A percentile compares a stretch with the other conserved stretches of the same genome.
These are phyloP conservation scores for Heliocidaris erythrogramma DNA, from an alignment of 35 echinoderm and acorn worm species.

Conservation along the genomic window DNA sequence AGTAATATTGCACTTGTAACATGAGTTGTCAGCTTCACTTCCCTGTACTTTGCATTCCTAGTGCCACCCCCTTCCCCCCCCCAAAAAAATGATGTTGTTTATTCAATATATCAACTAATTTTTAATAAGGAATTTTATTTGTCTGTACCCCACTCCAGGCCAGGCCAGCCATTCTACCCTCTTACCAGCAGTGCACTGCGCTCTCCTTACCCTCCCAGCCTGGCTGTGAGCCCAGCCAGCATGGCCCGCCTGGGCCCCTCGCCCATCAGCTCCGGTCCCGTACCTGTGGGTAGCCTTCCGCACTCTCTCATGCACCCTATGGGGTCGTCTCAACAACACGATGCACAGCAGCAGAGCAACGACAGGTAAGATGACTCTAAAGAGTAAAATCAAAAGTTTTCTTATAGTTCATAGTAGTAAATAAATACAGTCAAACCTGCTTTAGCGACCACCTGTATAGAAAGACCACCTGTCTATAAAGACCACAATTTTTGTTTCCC, in stretches of 20 bases:
- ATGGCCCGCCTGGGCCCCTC: conserved; percentile 55
- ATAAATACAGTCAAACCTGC: too few species aligned
- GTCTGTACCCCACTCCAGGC: conserved; percentile 31
- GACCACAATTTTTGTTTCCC: too few species aligned
- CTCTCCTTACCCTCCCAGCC: conserved; percentile 59
- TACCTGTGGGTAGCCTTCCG: conserved; percentile 34
- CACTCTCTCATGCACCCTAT: conserved; percentile 41
- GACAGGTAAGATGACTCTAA: conserved; percentile 42
- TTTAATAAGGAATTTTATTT: neutral
- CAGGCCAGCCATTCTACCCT: conserved; percentile 70
- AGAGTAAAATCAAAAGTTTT: neutral
- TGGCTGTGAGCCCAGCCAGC: conserved; percentile 34
- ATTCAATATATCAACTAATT: too few species aligned
- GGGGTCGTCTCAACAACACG: conserved; percentile 51
- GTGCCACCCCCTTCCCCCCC: too few species aligned
- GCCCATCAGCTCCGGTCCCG: conserved; percentile 15
- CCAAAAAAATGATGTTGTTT: too few species aligned
- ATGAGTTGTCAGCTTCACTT: too few species aligned
- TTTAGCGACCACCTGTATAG: too few species aligned
- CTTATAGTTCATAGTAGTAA: neutral
- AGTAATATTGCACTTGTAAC: too few species aligned
- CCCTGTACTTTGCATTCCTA: too few species aligned
- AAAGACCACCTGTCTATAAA: too few species aligned
- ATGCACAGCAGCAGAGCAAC: conserved; percentile 71
- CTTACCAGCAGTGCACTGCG: conserved; percentile 64